Evolutionary conservation across 2,888 invertebrate species (phyloP).

Genomic region (Notocelia uddmanniana): DNA sequence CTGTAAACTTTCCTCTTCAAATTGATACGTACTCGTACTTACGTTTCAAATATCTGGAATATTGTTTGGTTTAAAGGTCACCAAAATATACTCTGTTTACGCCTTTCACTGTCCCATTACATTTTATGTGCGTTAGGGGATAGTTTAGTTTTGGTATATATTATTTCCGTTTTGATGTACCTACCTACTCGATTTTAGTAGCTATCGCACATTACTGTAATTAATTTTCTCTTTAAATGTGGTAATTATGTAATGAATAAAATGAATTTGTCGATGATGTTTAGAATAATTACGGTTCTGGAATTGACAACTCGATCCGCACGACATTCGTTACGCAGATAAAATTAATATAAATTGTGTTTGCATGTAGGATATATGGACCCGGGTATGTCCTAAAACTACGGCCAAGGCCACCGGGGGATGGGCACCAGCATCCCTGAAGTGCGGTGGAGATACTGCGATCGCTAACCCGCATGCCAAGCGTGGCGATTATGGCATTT

Average conservation of each 20-base stretch:
- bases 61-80: conserved; percentile 55
- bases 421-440: too few species aligned
- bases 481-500: too few species aligned
- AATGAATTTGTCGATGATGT: conserved; percentile 38
- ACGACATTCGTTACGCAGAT: conserved; percentile 48
- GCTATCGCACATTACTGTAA: conserved; percentile 36
- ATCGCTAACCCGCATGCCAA: too few species aligned
- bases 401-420: too few species aligned
- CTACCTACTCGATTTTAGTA: conserved; percentile 6
- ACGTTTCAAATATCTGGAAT: conserved; percentile 59
- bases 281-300: conserved; percentile 42
- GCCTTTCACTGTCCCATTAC: conserved; percentile 27
- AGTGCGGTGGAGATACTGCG: too few species aligned
- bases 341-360: conserved; percentile 53
- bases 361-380: neutral
- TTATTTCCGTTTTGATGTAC: conserved; percentile 30
- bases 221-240: conserved; percentile 39
- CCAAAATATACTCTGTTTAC: conserved; percentile 20
- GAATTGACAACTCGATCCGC: conserved; percentile 24
- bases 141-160: conserved; percentile 6
- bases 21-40: conserved; percentile 60
- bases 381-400: too few species aligned
- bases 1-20: conserved; percentile 65
- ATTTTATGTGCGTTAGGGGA: conserved; percentile 29
- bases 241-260: conserved; percentile 23